Base-by-base conservation (phyloP, 2,888 invertebrate genomes). In the Halictus quadricinctus region DNA sequence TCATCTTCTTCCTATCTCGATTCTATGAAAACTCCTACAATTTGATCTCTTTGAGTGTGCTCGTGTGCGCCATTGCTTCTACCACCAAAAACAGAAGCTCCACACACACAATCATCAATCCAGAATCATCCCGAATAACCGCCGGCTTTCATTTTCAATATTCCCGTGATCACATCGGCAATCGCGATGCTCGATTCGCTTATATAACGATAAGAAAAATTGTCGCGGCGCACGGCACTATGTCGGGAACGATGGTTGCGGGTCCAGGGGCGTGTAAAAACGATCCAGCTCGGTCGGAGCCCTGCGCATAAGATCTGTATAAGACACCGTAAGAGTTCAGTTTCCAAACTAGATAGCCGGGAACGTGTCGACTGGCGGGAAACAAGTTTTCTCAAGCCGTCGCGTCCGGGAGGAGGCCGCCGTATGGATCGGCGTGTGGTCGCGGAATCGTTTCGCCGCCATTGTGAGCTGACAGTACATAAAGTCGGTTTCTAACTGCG, bases 381-480 rank as follows among this genome's bases (percentile, higher is more conserved):
- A 29, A 46, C 85, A 25, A 84, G 85, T 84, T 85, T 80, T 75
- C 78, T 70, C 77, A 18, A 36, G 60, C 79, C 46, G 58, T 48
- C 46, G 25, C 41, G 72, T 50, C 69, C 21, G 50, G 74, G 69
- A 64, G 72, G 60, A 72, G 41, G 72, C 15, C 60, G 78, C 43
- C 72, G 80, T 84, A 86, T 70, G 85, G 81, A 85, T 79, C 76
- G 79, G 81, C 79, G 81, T 81, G 85, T 76, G 85, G 81, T 85
- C 85, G 79, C 76, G 76, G 83, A 84, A 83, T 85, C 85, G 85
- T 81, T 84, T 84, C 84, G 84, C 77, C 50, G 79, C 70, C 81
- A 79, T 86, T 81, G 85, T 81, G 36, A 73, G 73, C 76, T 60
- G 69, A 72, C 77, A 43, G 76, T 48, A 66, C 76, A 79, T 82